Conservation (phyloP, 2,797 vertebrate genomes). For the Semaprochilodus insignis region DNA sequence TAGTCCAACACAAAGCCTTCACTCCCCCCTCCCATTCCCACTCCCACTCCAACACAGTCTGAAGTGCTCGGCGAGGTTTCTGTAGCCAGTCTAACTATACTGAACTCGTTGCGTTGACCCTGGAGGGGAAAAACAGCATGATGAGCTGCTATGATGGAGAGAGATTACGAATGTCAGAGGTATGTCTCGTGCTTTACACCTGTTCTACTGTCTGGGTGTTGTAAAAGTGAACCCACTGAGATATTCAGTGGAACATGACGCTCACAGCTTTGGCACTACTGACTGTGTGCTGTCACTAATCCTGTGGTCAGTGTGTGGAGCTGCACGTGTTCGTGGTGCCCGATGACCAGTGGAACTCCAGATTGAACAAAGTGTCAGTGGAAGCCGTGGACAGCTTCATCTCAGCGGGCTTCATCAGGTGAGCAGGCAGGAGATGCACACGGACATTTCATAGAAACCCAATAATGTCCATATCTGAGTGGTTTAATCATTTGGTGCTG, state of each 20-base stretch:
- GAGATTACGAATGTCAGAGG: conserved; percentile 27
- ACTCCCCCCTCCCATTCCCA: no score
- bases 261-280: not conserved
- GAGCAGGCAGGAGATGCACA: conserved; percentile 44
- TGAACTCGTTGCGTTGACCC: not conserved
- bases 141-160: conserved; percentile 38
- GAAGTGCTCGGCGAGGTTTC: not conserved
- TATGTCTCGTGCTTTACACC: not conserved
- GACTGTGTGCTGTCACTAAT: not conserved
- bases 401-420: conserved; percentile 94
- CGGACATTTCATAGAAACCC: not conserved
- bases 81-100: not conserved
- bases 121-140: not conserved
- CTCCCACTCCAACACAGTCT: not conserved
- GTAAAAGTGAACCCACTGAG: not conserved
- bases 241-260: not conserved
- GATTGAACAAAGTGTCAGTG: conserved; percentile 87
- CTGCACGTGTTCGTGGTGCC: conserved; percentile 92
- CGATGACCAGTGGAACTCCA: conserved; percentile 88
- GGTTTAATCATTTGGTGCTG: no score
- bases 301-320: conserved; percentile 83
- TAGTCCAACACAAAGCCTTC: not conserved
- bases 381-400: conserved; percentile 85
- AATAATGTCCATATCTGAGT: not conserved
- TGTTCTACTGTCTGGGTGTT: not conserved